Conservation (phyloP, 2,797 vertebrate genomes). For the Meriones psammophilus region DNA sequence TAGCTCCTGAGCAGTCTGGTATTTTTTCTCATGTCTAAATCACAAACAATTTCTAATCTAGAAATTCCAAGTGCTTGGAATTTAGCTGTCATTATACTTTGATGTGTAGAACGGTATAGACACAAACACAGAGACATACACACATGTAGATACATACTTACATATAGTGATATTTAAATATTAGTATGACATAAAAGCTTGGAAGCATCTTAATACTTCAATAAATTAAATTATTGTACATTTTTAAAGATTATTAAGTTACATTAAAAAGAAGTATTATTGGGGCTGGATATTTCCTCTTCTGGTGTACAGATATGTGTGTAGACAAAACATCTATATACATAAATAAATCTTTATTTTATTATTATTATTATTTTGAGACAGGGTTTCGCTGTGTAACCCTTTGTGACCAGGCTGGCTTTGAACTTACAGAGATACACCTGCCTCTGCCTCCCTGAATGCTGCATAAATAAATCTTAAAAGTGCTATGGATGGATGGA, state of each 20-base stretch:
- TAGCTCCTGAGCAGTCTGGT: background rate
- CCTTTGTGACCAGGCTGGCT: background rate
- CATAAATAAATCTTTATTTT: background rate
- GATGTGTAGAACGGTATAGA: background rate
- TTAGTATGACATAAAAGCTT: constrained; percentile 7
- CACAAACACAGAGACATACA: background rate
- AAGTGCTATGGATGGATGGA: background rate
- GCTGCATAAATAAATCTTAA: background rate
- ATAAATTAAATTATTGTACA: background rate
- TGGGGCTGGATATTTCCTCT: background rate
- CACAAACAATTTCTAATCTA: background rate
- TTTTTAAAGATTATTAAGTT: constrained; percentile 44
- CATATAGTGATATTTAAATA: background rate
- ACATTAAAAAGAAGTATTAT: constrained; percentile 18
- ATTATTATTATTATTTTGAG: background rate
- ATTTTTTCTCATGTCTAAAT: constrained; percentile 19
- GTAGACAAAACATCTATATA: background rate
- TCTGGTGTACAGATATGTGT: background rate
- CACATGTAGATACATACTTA: background rate
- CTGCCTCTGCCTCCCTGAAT: background rate
- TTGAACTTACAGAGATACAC: background rate
- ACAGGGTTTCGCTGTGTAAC: background rate
- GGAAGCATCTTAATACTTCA: constrained; percentile 14
- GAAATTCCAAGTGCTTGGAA: background rate
- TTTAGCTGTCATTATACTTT: constrained; percentile 38